Conservation (phyloP, 2,888 invertebrate species). For the Lacanobia wlatinum region DNA sequence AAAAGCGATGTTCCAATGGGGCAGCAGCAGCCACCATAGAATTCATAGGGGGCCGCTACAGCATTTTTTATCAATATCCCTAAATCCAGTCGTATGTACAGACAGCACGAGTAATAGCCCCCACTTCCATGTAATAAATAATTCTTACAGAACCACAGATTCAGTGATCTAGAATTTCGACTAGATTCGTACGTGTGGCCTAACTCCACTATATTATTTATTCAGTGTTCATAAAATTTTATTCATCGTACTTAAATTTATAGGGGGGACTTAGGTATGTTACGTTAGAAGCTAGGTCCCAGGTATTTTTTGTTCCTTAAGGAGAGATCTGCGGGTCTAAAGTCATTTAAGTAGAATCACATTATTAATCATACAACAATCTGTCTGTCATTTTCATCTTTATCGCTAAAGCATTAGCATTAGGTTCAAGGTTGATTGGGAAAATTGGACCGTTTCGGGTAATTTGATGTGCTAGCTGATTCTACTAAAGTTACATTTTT, state of each 20-base stretch:
- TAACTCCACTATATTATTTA: neutral
- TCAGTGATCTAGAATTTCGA: constrained; percentile 10
- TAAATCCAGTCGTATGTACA: constrained; percentile 20
- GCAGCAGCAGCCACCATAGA: neutral
- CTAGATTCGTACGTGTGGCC: neutral
- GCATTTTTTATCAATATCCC: neutral
- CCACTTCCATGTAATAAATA: constrained; percentile 39
- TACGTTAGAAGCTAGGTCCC: neutral
- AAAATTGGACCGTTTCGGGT: no score
- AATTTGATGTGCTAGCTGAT: no score
- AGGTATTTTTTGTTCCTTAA: no score
- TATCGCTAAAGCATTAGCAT: no score
- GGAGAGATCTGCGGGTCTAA: no score
- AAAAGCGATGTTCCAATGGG: neutral
- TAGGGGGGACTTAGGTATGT: no score
- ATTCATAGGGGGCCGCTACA: neutral
- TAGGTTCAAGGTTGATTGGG: no score
- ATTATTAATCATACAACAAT: no score
- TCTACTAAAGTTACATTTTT: no score
- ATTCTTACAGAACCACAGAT: constrained; percentile 35
- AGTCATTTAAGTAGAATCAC: no score
- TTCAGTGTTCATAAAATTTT: neutral
- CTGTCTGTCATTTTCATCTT: no score
- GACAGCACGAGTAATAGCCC: constrained; percentile 21
- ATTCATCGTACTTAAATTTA: neutral